Conservation (phyloP, 2,113 vertebrate genomes). For the Zosterops hypoxanthus region DNA sequence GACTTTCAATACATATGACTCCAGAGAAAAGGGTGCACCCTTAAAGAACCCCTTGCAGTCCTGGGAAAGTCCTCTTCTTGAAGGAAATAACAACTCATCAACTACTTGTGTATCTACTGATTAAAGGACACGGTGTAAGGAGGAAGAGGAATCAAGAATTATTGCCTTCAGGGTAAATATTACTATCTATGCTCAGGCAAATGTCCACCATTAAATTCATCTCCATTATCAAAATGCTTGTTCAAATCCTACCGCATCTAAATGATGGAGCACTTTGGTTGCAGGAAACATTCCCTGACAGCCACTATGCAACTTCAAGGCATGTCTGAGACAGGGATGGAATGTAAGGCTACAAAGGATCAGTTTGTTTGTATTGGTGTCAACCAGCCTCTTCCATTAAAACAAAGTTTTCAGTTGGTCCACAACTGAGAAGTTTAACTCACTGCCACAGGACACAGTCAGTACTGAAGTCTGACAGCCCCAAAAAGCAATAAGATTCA, state of each 20-base stretch:
- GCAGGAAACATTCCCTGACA: not conserved
- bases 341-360: not conserved
- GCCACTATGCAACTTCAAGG: not conserved
- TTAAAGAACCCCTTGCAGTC: not conserved
- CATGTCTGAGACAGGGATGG: not conserved
- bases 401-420: not conserved
- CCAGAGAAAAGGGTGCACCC: not conserved
- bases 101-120: not conserved
- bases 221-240: not conserved
- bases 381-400: not conserved
- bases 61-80: not conserved
- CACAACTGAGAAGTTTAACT: not conserved
- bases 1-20: not conserved
- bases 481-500: not conserved
- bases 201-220: not conserved
- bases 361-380: not conserved
- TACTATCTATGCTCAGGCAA: not conserved
- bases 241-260: not conserved
- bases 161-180: not conserved
- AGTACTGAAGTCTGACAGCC: not conserved
- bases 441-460: accelerated
- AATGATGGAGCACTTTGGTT: not conserved
- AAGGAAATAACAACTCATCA: not conserved
- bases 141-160: not conserved
- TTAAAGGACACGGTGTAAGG: not conserved